Conservation (phyloP, 2,113 vertebrate genomes). For the Ornithorhynchus anatinus region DNA sequence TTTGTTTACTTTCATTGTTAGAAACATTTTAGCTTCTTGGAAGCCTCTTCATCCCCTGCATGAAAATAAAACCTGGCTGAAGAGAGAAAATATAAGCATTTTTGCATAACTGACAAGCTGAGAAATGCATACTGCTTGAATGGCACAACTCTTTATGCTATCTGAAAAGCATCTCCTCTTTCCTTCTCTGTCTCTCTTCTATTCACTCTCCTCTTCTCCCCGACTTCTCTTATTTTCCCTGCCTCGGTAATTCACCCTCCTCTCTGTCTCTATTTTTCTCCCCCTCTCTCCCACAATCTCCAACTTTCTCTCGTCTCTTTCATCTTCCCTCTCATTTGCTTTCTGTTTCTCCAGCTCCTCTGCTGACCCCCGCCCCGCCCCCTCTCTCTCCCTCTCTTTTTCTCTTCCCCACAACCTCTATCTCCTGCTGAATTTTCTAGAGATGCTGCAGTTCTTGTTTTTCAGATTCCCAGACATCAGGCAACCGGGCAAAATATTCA, state of each 20-base stretch:
- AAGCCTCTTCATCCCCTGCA: conserved; percentile 24
- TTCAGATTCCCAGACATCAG: no score
- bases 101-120: conserved; percentile 50
- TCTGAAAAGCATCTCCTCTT: conserved; percentile 32
- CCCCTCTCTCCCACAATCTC: no score
- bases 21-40: conserved; percentile 36
- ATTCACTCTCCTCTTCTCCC: not conserved
- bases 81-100: conserved; percentile 51
- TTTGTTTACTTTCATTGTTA: conserved; percentile 31
- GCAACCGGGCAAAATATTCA: no score
- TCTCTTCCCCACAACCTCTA: not conserved
- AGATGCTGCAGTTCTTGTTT: no score
- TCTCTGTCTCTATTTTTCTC: no score
- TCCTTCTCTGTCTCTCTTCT: conserved; percentile 12
- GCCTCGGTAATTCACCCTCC: no score
- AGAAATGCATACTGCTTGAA: conserved; percentile 61
- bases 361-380: no score
- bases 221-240: no score
- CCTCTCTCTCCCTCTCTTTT: not conserved
- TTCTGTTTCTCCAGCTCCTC: no score
- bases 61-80: conserved; percentile 42
- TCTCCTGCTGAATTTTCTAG: no score
- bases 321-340: accelerated
- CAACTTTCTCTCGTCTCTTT: not conserved
- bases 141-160: conserved; percentile 33